These are phyloP conservation scores for Trachymyrmex septentrionalis DNA, from an alignment of 1,140 invertebrate genomes.

Conservation along the genomic window DNA sequence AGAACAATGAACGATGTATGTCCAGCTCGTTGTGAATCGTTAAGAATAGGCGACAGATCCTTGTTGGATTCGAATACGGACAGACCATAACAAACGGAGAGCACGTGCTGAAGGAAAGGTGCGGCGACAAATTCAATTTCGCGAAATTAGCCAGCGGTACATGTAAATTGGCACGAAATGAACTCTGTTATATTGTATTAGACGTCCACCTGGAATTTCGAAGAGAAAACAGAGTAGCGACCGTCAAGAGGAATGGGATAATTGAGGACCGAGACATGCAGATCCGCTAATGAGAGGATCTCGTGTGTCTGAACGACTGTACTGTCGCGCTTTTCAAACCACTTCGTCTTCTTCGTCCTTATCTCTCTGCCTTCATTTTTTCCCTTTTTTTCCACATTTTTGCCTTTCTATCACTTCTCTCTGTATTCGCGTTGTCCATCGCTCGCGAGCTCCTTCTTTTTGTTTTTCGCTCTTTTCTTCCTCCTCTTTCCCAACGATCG, in stretches of 20 bases:
- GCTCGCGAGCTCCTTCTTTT: conserved; percentile 34
- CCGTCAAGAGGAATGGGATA: conserved; percentile 79
- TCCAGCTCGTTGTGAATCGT: not conserved
- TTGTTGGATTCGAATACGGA: not conserved
- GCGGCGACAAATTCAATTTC: conserved; percentile 83
- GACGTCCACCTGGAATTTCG: conserved; percentile 84
- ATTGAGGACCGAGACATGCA: conserved; percentile 85
- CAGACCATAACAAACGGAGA: conserved; percentile 40
- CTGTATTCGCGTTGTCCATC: conserved; percentile 32
- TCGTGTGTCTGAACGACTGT: conserved; percentile 76
- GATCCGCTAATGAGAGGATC: conserved; percentile 84
- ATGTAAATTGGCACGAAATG: conserved; percentile 86
- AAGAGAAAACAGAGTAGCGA: conserved; percentile 83
- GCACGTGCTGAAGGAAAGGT: conserved; percentile 79
- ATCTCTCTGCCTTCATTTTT: conserved; percentile 67
- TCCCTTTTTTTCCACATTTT: conserved; percentile 11
- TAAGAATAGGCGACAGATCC: conserved; percentile 21
- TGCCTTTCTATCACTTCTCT: conserved; percentile 63
- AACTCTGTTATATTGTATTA: conserved; percentile 86
- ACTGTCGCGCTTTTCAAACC: conserved; percentile 38
- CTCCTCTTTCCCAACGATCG: conserved; percentile 40
- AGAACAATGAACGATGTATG: not conserved
- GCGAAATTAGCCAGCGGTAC: conserved; percentile 84
- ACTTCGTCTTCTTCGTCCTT: conserved; percentile 66
- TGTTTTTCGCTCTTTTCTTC: conserved; percentile 14